Base-by-base conservation (phyloP, 2,113 vertebrate genomes). In the Zapus hudsonius region DNA sequence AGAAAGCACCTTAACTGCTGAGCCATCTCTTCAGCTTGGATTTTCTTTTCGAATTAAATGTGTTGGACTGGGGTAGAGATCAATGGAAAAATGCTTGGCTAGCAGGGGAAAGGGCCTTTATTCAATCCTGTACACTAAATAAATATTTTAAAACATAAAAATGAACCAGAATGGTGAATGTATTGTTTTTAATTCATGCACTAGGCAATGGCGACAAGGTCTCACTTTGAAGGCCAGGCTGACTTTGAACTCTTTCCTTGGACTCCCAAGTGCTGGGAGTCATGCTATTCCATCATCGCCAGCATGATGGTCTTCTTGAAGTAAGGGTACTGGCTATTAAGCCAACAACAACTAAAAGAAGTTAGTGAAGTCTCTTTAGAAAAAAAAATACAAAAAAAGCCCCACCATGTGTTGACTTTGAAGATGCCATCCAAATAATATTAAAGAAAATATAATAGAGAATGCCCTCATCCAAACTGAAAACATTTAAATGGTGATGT, bases 221-320 rank as follows among this genome's bases (percentile, higher is more conserved):
- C 63, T 64, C 13, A 7, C 29, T 64, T 11, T 29, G 29, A 10
- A 31, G 27, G 9, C 27, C 25, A 64, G 25, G 27, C 4, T 64
- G 25, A 3, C 63, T 27, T 10, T 31, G 27, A 31, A 64, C 25
- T 61, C 29, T 31, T 31, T 2, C 63, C 29, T 64, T 64, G 31
- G 63, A 8, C 63, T 64, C 29, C 64, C 29, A 66, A 13, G 29
- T 66, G 9, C 64, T 66, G 64, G 16, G 29, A 66, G 31, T 66
- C 5, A 66, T 7, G 27, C 29, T 66, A 12, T 33, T 66, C 64
- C 16, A 66, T 29, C 64, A 33, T 15, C 29, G 2, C 29, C 10
- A 63, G 61, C 61, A 89, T 17, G 72, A 85, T 84, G 73, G 47
- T 19, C 40, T 81, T 40, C 55, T 92, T 87, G 31, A 95, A 92